Percentiles rank a stretch among this genome's conserved stretches.
Evolutionary conservation across 1,140 invertebrate genomes (phyloP).

Genomic region (Ericerus pela): DNA sequence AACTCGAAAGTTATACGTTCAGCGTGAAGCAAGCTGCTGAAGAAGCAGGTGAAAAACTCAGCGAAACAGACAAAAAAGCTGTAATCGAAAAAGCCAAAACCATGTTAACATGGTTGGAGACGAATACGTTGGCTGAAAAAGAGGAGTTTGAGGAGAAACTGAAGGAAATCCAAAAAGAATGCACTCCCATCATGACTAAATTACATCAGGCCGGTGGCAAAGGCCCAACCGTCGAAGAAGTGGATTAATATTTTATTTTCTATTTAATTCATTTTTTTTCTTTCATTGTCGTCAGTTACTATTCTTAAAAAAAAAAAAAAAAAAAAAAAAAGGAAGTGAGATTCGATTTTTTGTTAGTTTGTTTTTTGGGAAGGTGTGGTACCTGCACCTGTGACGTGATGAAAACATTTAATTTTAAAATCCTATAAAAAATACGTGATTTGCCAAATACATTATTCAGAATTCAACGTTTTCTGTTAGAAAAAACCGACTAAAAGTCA

Average conservation of each 20-base stretch:
- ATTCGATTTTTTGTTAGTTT: too few species aligned
- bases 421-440: too few species aligned
- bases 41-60: constrained; percentile 28
- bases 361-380: too few species aligned
- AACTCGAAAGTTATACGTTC: constrained; percentile 54
- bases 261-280: not conserved
- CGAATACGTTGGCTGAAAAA: constrained; percentile 44
- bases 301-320: too few species aligned
- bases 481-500: too few species aligned
- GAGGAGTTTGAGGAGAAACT: constrained; percentile 59
- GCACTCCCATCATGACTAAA: constrained; percentile 59
- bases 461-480: too few species aligned
- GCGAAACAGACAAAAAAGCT: constrained; percentile 28
- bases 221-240: constrained; percentile 55
- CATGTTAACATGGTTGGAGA: constrained; percentile 26
- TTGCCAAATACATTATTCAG: too few species aligned
- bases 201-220: constrained; percentile 42
- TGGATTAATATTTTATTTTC: constrained; percentile 33
- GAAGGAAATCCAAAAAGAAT: constrained; percentile 53
- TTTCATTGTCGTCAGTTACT: too few species aligned
- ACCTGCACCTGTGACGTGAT: too few species aligned
- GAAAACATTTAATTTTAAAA: too few species aligned
- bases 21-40: constrained; percentile 42
- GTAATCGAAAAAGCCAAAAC: constrained; percentile 30
- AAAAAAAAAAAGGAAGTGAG: too few species aligned